Base-by-base conservation (phyloP, 2,797 vertebrate genomes). In the Perodicticus potto region DNA sequence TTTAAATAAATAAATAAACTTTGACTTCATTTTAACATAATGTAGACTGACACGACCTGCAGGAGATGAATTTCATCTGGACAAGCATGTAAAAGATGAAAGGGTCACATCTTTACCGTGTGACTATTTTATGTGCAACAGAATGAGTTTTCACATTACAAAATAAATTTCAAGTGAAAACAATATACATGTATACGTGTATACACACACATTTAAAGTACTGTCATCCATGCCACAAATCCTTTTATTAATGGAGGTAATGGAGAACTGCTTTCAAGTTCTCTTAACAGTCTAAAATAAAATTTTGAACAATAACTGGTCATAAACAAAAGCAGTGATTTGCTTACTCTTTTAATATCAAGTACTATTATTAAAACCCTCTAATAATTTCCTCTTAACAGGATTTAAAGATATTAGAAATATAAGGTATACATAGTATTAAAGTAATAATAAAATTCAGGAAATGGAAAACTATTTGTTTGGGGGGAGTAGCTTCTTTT, bases 381-480 rank as follows among this genome's bases (percentile, higher is more conserved):
- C 91, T 11, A 91, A 49, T 43, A 72, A 65, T 82, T 89, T 86
- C 37, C 70, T 40, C 53, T 70, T 61, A 13, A 83, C n/a, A 77
- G 22, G 23, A 70, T 27, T 57, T 83, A 92, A 74, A 84, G 57
- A 88, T 59, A 78, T 32, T 74, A 88, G n/a, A 89, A 85, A 96
- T n/a, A 65, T 0, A 74, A 55, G 11, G n/a, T 40, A 77, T 45
- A 45, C 45, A 45, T 45, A 45, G 49, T 37, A 94, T 11, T 49
- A 73, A 86, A 19, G 61, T 4, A 83, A 23, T 34, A 92, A 76
- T 65, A 87, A 84, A 80, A 91, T 53, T 78, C 10, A 73, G 49
- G 12, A 90, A 40, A 82, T 11, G 19, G 2, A 87, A 90, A 86
- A 95, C 14, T 9, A 65, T 16, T 16, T 73, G 3, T 22, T 16